Conservation (phyloP, 2,113 vertebrate genomes). For the Elgaria multicarinata region DNA sequence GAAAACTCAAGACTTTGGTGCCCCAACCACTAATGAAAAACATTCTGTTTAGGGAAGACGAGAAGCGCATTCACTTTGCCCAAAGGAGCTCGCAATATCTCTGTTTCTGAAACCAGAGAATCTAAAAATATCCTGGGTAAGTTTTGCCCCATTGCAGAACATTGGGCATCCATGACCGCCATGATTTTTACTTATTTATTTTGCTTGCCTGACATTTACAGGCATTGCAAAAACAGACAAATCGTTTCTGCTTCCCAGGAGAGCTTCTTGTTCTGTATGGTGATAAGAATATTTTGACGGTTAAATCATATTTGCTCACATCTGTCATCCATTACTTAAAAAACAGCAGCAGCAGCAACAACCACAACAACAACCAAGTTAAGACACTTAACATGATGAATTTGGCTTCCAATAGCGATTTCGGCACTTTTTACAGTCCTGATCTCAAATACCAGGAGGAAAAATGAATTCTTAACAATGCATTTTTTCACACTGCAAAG, state of each 20-base stretch:
- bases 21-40: slow-evolving; percentile 74
- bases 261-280: fast-evolving
- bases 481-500: background rate
- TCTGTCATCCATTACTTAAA: background rate
- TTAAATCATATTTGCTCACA: background rate
- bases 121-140: slow-evolving; percentile 89
- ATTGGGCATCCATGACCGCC: slow-evolving; percentile 77
- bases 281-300: background rate
- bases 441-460: background rate
- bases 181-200: slow-evolving; percentile 15
- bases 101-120: slow-evolving; percentile 87
- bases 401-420: background rate
- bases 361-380: too few species aligned
- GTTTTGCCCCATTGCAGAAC: slow-evolving; percentile 77
- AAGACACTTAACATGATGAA: background rate
- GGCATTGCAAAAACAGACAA: slow-evolving; percentile 35
- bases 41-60: slow-evolving; percentile 87
- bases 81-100: slow-evolving; percentile 90
- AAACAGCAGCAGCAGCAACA: too few species aligned
- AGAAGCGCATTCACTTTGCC: slow-evolving; percentile 89
- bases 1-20: slow-evolving; percentile 60
- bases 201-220: background rate
- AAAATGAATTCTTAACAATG: background rate
- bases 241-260: slow-evolving; percentile 37
- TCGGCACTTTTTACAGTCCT: background rate